Evolutionary conservation across 2,797 vertebrate genomes (phyloP).

Genomic region (Cygnus olor): DNA sequence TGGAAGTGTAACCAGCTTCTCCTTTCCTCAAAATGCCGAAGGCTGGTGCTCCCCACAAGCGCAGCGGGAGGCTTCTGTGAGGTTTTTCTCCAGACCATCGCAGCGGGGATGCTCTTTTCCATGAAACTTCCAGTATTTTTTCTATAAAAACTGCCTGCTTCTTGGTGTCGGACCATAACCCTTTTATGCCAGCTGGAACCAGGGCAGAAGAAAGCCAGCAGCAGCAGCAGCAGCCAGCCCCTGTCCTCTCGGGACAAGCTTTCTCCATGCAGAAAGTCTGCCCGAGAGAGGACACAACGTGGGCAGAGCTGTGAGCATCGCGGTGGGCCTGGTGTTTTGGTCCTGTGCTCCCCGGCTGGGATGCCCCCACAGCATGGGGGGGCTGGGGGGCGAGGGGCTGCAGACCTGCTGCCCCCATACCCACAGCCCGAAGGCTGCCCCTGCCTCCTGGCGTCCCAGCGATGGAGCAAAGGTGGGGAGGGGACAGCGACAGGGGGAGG

Average conservation of each 20-base stretch:
- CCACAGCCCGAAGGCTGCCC: background rate
- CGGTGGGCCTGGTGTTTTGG: no score
- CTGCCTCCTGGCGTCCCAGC: background rate
- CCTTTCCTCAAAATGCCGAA: background rate
- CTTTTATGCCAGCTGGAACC: background rate
- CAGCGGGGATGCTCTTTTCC: background rate
- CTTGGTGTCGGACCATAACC: background rate
- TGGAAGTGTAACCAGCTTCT: background rate
- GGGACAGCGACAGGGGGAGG: background rate
- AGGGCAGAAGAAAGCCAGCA: background rate
- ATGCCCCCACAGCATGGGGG: background rate
- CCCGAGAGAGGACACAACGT: fast-evolving
- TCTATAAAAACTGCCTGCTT: no score
- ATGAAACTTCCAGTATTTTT: background rate
- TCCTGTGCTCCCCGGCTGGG: fast-evolving
- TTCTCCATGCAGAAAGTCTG: background rate
- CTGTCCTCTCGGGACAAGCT: background rate
- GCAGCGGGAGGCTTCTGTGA: fast-evolving
- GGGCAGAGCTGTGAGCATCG: fast-evolving
- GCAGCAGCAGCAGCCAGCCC: fast-evolving
- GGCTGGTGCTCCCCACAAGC: background rate
- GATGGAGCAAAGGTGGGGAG: background rate
- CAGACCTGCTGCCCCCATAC: background rate
- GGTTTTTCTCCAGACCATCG: fast-evolving
- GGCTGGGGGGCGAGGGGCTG: background rate